These are phyloP conservation scores for Macrosiphum euphorbiae DNA, from an alignment of 2,888 invertebrate genomes.

Conservation along the genomic window DNA sequence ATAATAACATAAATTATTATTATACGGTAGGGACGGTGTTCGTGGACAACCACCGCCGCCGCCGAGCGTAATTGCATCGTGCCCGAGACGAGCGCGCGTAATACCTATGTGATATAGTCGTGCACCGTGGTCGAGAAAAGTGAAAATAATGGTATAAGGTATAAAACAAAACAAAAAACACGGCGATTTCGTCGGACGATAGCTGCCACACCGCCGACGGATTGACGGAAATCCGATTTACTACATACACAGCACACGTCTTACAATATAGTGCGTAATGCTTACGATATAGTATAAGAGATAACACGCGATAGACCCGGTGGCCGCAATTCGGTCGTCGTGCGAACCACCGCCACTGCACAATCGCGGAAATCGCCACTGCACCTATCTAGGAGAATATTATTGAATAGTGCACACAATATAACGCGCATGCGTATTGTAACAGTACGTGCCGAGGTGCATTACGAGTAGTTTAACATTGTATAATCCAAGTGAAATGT, in stretches of 20 bases:
- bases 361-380: background rate
- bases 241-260: background rate
- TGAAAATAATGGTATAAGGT: background rate
- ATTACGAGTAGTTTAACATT: background rate
- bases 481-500: background rate
- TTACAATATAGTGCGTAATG: background rate
- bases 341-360: background rate
- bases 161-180: background rate
- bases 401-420: background rate
- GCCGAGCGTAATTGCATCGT: background rate
- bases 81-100: background rate
- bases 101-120: background rate
- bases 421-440: background rate
- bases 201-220: background rate
- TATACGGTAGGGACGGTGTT: background rate
- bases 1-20: background rate
- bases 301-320: background rate
- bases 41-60: background rate
- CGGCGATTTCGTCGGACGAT: background rate
- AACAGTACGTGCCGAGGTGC: background rate
- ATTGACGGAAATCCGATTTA: background rate
- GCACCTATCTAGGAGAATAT: background rate
- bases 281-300: background rate
- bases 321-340: background rate
- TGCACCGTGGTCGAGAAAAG: slow-evolving; percentile 11